Percentiles rank a stretch among this genome's conserved stretches.
Conservation (phyloP, 2,797 vertebrate genomes). For the Adelosebastes latens region DNA sequence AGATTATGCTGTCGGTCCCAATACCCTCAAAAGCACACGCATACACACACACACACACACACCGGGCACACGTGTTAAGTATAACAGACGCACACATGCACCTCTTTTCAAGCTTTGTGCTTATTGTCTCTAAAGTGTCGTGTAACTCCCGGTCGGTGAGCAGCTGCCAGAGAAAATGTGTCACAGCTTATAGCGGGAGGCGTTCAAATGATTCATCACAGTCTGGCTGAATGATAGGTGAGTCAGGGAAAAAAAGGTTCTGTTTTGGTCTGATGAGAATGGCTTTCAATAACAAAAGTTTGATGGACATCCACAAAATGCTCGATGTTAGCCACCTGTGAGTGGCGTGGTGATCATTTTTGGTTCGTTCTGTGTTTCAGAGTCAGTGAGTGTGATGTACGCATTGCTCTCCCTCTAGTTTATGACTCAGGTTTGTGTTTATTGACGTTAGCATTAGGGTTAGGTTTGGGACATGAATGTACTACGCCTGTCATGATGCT, state of each 20-base stretch:
- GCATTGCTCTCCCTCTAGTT: neutral
- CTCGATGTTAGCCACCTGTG: neutral
- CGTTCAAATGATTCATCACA: neutral
- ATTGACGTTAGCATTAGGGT: neutral
- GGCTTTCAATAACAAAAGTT: neutral
- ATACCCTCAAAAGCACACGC: neutral
- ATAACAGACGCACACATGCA: neutral
- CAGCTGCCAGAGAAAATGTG: conserved; percentile 3
- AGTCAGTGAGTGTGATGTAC: neutral
- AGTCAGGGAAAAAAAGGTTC: neutral
- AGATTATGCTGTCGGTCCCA: neutral
- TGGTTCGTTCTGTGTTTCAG: neutral
- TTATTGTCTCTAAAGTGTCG: conserved; percentile 6
- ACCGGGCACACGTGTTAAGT: neutral
- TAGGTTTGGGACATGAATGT: neutral
- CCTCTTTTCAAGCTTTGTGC: conserved; percentile 15
- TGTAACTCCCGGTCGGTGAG: neutral
- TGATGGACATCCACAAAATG: neutral
- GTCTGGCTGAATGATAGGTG: conserved; percentile 1
- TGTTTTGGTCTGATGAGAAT: conserved; percentile 14
- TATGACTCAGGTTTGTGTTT: neutral
- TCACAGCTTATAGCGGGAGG: neutral
- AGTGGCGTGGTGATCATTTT: neutral
- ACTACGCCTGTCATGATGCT: neutral
- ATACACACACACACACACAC: neutral